Base-by-base conservation (phyloP, 2,113 vertebrate genomes). In the Saimiri boliviensis region DNA sequence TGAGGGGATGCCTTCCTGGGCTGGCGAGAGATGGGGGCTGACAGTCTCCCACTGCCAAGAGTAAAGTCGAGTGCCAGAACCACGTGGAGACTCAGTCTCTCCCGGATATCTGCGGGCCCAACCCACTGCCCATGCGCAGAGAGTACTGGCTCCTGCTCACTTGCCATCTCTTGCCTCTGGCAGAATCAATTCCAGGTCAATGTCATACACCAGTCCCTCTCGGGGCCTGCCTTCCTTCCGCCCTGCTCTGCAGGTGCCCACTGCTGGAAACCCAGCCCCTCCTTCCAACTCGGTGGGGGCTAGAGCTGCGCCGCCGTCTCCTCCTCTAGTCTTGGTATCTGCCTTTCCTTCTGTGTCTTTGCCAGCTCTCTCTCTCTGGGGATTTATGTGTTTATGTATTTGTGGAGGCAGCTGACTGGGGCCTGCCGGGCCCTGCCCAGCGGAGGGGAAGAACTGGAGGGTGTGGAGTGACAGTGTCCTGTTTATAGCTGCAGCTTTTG, bases 331-430 rank as follows among this genome's bases (percentile, higher is more conserved):
- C 81, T 73, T 47, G 40, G 81, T 88, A 49, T 91, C 90, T 93
- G 91, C 88, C 92, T 92, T 88, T 87, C 81, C 77, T 60, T 89
- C 58, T 86, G 93, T 70, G 95, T 60, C 82, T 81, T 86, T 84
- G 97, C 91, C 92, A 94, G 86, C 42, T 89, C 85, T 93, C 60
- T 63, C 60, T 63, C 77, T 14, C 19, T 5, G 30, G 21, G 37
- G 32, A 86, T 90, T 96, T 96, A 68, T 70, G 86, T 97, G 92
- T 97, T 97, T 97, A 79, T 70, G 76, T 71, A 21, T 97, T 86
- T 97, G 66, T 87, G 47, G 84, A 90, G 66, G 95, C 94, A 86
- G 89, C 81, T 87, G 89, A 63, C 76, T 58, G 71, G 80, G 56
- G 90, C 90, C 73, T 88, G 86, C 56, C 14, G 4, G 30, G 84